A percentile compares a stretch with the other conserved stretches of the same genome.
Evolutionary conservation across 2,797 vertebrate genomes (phyloP).

Genomic region (Margarornis squamiger): DNA sequence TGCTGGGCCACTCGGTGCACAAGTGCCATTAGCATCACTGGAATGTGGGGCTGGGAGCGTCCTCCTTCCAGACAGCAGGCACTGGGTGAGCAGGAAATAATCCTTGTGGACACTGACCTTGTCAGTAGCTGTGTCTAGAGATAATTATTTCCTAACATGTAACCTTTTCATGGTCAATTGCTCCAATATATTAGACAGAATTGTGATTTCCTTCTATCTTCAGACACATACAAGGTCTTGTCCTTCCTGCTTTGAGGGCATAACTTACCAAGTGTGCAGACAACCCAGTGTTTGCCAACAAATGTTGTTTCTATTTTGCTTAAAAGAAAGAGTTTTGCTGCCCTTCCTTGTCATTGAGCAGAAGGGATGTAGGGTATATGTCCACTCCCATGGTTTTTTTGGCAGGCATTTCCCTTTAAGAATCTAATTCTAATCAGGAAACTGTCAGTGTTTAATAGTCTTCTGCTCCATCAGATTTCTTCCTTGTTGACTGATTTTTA

Average conservation of each 20-base stretch:
- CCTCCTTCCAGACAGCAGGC: neutral
- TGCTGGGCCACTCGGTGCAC: constrained; percentile 49
- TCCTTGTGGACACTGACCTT: constrained; percentile 45
- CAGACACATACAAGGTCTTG: neutral
- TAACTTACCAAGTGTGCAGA: neutral
- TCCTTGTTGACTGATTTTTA: constrained; percentile 1
- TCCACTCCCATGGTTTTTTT: neutral
- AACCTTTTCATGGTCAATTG: constrained; percentile 63
- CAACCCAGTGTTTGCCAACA: neutral
- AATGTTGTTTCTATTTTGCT: neutral
- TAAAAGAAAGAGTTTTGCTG: neutral
- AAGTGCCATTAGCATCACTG: constrained; percentile 49
- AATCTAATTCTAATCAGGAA: neutral
- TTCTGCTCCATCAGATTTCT: constrained; percentile 38
- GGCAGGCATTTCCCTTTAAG: constrained; percentile 1
- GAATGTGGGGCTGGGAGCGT: neutral
- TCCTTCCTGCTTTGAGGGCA: neutral
- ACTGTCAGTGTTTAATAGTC: constrained; percentile 26
- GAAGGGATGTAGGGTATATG: neutral
- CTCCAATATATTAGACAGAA: constrained; percentile 41
- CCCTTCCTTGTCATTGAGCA: neutral
- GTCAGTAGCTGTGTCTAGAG: constrained; percentile 52
- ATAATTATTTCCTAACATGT: constrained; percentile 58
- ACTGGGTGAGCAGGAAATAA: constrained; percentile 39
- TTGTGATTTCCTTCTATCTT: constrained; percentile 32